Percentiles rank a stretch among this genome's conserved stretches.
Conservation (phyloP, 2,797 vertebrate species). For the Botia kubotai region DNA sequence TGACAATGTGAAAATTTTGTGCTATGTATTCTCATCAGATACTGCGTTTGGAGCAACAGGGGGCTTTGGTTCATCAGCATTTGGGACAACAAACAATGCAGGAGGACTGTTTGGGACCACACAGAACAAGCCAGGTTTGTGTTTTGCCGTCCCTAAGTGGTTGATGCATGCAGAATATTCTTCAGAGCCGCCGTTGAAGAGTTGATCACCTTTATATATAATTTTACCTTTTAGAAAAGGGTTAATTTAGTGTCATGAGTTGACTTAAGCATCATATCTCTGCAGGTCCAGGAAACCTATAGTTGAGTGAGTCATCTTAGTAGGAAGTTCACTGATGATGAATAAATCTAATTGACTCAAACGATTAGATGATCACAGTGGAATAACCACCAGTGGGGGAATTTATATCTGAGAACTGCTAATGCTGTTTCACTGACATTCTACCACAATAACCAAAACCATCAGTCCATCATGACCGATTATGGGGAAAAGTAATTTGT, state of each 20-base stretch:
- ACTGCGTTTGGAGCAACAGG: slow-evolving; percentile 86
- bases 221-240: neutral
- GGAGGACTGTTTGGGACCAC: slow-evolving; percentile 90
- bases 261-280: neutral
- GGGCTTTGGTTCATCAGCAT: slow-evolving; percentile 90
- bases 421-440: slow-evolving; percentile 6
- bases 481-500: neutral
- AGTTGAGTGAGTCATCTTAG: no score
- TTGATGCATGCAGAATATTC: neutral
- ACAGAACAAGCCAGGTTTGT: slow-evolving; percentile 90
- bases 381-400: neutral
- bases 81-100: slow-evolving; percentile 85
- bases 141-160: neutral
- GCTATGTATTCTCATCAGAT: slow-evolving; percentile 70
- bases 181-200: neutral
- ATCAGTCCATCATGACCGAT: neutral
- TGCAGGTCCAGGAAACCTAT: no score
- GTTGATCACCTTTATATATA: no score
- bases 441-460: neutral
- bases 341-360: no score
- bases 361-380: no score
- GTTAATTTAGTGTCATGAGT: neutral
- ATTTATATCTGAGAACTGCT: neutral
- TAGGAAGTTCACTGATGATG: no score
- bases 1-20: neutral